A percentile compares a stretch with the other conserved stretches of the same genome.
These are phyloP conservation scores for Sceliomorpha sp. DNA, from an alignment of 2,888 invertebrate genomes.

Conservation along the genomic window DNA sequence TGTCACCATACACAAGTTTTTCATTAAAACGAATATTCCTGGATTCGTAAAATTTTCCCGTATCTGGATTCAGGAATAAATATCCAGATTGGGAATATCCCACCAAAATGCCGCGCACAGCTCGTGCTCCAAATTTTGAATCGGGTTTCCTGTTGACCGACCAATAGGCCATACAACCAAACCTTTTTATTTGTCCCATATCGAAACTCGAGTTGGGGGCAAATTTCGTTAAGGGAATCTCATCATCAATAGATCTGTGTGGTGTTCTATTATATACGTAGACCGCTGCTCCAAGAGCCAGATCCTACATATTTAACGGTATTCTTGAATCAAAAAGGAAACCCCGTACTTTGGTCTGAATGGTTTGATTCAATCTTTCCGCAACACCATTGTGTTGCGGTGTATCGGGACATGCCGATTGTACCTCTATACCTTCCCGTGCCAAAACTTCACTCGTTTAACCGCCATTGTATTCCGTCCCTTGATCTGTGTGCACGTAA, in stretches of 20 bases:
- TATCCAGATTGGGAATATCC: conserved; percentile 44
- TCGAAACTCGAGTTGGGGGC: conserved; percentile 33
- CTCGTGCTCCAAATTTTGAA: conserved; percentile 43
- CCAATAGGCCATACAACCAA: conserved; percentile 49
- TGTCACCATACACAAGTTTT: conserved; percentile 57
- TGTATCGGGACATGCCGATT: too few species aligned
- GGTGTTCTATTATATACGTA: conserved; percentile 59
- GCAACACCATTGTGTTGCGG: conserved; percentile 49
- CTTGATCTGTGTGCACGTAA: conserved; percentile 58
- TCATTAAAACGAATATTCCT: conserved; percentile 58
- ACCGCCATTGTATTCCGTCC: conserved; percentile 24
- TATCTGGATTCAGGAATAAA: conserved; percentile 47
- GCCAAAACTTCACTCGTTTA: conserved; percentile 13
- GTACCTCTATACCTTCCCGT: conserved; percentile 12
- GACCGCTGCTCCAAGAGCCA: conserved; percentile 53
- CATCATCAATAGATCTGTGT: conserved; percentile 38
- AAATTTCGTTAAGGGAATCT: conserved; percentile 38
- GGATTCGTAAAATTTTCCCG: conserved; percentile 49
- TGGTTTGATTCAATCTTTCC: conserved; percentile 42
- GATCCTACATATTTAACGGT: conserved; percentile 53
- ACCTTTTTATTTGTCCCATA: conserved; percentile 43
- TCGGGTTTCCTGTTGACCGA: conserved; percentile 32
- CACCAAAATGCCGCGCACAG: conserved; percentile 41
- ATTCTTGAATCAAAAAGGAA: conserved; percentile 35
- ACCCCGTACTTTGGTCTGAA: conserved; percentile 30